phyloP scores from a whole-genome alignment of 2,797 vertebrate genomes.

The Crenichthys baileyi region DNA sequence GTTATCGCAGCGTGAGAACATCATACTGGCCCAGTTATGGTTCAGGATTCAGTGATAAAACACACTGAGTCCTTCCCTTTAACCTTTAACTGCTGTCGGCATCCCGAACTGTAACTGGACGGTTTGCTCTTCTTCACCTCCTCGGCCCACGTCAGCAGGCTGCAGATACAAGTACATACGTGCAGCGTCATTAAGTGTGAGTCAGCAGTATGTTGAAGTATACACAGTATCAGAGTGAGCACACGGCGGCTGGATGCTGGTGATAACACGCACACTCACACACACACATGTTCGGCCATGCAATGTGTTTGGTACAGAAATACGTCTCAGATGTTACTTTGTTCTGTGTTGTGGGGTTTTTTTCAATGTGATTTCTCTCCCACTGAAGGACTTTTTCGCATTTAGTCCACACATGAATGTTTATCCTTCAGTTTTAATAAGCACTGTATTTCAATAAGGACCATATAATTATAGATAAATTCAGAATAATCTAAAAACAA shows the following conservation, averaged over 20 bases:
- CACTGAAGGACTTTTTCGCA: background rate
- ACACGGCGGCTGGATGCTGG: slow-evolving; percentile 22
- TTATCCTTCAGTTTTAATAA: too few relatives aligned
- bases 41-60: too few relatives aligned
- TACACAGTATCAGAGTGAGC: slow-evolving; percentile 40
- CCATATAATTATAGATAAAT: background rate
- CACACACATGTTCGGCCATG: slow-evolving; percentile 2
- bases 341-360: background rate
- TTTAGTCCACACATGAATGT: background rate
- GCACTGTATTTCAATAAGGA: background rate
- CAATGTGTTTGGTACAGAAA: background rate
- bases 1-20: too few relatives aligned
- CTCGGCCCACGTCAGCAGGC: background rate
- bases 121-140: background rate
- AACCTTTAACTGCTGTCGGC: background rate
- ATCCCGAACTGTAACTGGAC: background rate
- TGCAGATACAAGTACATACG: background rate
- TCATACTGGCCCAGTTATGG: too few relatives aligned
- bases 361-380: background rate
- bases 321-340: background rate
- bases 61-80: too few relatives aligned
- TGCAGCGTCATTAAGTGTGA: slow-evolving; percentile 26
- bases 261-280: slow-evolving; percentile 37
- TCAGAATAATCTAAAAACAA: background rate
- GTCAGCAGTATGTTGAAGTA: slow-evolving; percentile 30